Evolutionary conservation across 2,113 vertebrate species (phyloP).

Genomic region (Willisornis vidua): DNA sequence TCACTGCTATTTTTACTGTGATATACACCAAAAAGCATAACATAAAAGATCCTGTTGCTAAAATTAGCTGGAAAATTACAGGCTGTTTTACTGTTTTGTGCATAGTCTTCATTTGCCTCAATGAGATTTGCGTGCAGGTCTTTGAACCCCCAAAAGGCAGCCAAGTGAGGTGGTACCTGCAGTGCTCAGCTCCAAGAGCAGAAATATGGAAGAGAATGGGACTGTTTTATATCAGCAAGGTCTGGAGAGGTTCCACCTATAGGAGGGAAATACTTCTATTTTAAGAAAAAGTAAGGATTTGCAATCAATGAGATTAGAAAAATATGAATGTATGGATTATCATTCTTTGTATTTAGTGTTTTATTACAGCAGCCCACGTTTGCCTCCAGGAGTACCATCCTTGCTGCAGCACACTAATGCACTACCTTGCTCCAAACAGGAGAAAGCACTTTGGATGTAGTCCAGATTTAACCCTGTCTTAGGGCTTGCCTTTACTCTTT

Average conservation of each 20-base stretch:
- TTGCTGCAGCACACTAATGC: neutral
- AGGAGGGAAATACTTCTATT: neutral
- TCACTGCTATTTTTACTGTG: neutral
- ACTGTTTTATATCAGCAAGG: neutral
- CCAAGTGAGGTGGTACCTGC: neutral
- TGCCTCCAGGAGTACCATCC: slow-evolving; percentile 15
- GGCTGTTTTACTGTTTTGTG: neutral
- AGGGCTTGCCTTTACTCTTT: neutral
- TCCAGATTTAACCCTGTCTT: slow-evolving; percentile 19
- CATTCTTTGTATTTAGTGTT: neutral
- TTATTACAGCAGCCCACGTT: neutral
- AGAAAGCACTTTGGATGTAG: slow-evolving; percentile 51
- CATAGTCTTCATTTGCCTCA: neutral
- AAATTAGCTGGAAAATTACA: slow-evolving; percentile 41
- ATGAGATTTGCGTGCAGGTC: neutral
- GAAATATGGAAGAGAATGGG: neutral
- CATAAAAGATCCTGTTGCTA: neutral
- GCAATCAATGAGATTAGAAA: neutral
- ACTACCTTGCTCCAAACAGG: slow-evolving; percentile 6
- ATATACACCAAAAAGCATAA: slow-evolving; percentile 26
- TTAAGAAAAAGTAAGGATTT: neutral
- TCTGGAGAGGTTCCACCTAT: neutral
- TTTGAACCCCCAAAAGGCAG: neutral
- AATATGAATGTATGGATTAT: neutral
- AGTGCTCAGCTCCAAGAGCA: neutral